Evolutionary conservation across 2,797 vertebrate species (phyloP), one percentile per base, ranked within the genome.

Genomic region (Eidolon dupreanum): DNA sequence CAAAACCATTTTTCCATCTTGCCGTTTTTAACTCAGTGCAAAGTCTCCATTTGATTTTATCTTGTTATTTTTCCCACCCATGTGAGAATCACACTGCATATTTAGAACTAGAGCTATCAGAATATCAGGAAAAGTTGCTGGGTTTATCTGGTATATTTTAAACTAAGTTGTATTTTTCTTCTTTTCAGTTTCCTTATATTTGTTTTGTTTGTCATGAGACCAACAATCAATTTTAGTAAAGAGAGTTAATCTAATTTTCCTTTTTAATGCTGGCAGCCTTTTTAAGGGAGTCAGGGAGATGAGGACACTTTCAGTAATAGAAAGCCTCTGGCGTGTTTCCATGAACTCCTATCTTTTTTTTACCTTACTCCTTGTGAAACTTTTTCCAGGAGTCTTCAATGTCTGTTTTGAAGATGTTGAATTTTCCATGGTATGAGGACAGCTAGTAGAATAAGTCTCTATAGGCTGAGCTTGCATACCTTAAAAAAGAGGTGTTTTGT

Each of bases 301-400:
- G 41, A 53, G 46, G 49, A 65, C 71, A 63, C 31, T 46, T 85
- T 88, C 43, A 77, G 43, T 41, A 96, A 89, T 13, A 16, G 51
- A 63, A 89, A 93, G n/a, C 24, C 46, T 84, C 63, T 75, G 43
- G 1, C 4, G 33, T 66, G 24, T 86, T 96, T 96, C 77, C 55
- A n/a, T 46, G 81, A 88, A 93, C 61, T 82, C 81, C 38, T 9
- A 6, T 87, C 79, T 78, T 66, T 79, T 66, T 79, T 73, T 98
- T 98, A 99, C 99, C 98, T 99, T 99, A 97, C 98, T 99, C 96
- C 98, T 98, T 92, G 97, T 98, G 96, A 99, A 99, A 88, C 93
- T 92, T 90, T 98, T 98, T 4, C 43, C 77, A 57, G 97, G 49
- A 77, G 98, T 98, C 94, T 97, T 97, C 49, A 97, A 15, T 20